Conservation (phyloP, 2,888 invertebrate species). For the Stenodera caucasica region DNA sequence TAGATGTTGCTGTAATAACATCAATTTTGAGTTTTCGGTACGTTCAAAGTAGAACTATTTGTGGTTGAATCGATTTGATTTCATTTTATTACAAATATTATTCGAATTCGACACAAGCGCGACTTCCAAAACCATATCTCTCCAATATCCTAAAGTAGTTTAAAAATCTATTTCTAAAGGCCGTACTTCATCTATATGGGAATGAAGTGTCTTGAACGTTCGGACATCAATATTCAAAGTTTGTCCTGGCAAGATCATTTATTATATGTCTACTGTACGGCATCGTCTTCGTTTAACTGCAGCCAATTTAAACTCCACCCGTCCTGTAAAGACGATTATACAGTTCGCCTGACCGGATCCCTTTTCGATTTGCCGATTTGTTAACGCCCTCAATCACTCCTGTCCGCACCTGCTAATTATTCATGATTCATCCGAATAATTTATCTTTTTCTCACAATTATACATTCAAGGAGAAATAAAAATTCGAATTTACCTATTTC, state of each 20-base stretch:
- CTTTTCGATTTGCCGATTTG: slow-evolving; percentile 42
- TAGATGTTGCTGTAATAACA: neutral
- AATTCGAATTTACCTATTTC: slow-evolving; percentile 76
- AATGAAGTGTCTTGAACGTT: slow-evolving; percentile 46
- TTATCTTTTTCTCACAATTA: neutral
- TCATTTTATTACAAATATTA: too few relatives aligned
- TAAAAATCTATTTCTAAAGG: slow-evolving; percentile 50
- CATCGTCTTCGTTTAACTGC: slow-evolving; percentile 42
- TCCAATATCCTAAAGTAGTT: slow-evolving; percentile 35
- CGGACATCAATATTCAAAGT: slow-evolving; percentile 55
- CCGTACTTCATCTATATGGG: slow-evolving; percentile 44
- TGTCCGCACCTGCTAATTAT: slow-evolving; percentile 14
- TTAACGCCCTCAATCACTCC: slow-evolving; percentile 20
- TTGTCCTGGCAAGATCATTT: slow-evolving; percentile 53
- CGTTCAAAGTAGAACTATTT: neutral
- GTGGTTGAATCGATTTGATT: too few relatives aligned
- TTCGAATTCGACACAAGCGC: too few relatives aligned
- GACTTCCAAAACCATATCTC: slow-evolving; percentile 39
- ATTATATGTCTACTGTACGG: slow-evolving; percentile 48
- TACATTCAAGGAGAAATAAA: neutral
- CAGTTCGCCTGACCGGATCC: slow-evolving; percentile 41
- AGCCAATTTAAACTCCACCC: slow-evolving; percentile 41
- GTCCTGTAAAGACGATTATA: slow-evolving; percentile 33
- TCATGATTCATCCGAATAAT: neutral
- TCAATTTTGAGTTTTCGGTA: neutral